A percentile compares a stretch with the other conserved stretches of the same genome.
phyloP scores from a whole-genome alignment of 1,140 invertebrate species.

The Lordiphosa clarofinis region DNA sequence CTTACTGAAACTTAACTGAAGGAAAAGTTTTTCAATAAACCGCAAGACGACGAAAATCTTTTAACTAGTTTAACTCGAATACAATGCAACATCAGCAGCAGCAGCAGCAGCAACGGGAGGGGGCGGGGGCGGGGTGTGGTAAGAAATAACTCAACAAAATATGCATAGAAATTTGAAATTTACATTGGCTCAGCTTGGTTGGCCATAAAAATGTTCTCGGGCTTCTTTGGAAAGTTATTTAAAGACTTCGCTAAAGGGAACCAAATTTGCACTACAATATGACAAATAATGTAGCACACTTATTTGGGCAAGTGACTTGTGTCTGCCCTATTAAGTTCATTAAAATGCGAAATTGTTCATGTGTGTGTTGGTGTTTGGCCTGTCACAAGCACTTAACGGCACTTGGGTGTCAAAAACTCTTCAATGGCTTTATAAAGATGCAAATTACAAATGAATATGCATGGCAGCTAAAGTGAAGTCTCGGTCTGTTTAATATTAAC shows the following conservation, averaged over 20 bases:
- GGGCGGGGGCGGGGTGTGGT: no score
- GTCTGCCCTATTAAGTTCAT: slow-evolving; percentile 65
- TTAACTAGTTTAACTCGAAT: slow-evolving; percentile 68
- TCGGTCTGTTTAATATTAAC: slow-evolving; percentile 2
- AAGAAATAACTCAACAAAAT: slow-evolving; percentile 57
- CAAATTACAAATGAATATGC: slow-evolving; percentile 22
- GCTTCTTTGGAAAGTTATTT: no score
- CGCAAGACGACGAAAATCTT: slow-evolving; percentile 57
- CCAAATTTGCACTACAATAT: slow-evolving; percentile 10
- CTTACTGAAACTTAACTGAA: slow-evolving; percentile 39
- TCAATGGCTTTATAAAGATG: slow-evolving; percentile 2
- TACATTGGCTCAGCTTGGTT: slow-evolving; percentile 25
- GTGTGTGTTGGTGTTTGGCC: slow-evolving; percentile 10
- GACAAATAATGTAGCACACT: slow-evolving; percentile 47
- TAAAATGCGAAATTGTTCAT: slow-evolving; percentile 64
- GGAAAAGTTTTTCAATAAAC: slow-evolving; percentile 71
- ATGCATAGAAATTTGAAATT: slow-evolving; percentile 68
- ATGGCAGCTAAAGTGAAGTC: background rate
- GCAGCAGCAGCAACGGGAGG: background rate
- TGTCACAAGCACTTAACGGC: slow-evolving; percentile 46
- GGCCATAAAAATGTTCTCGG: slow-evolving; percentile 5
- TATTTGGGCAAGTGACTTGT: slow-evolving; percentile 15
- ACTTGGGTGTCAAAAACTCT: slow-evolving; percentile 34
- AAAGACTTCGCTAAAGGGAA: no score
- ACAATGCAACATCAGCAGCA: slow-evolving; percentile 38